These are phyloP conservation scores for Stenodera caucasica DNA, from an alignment of 2,888 invertebrate species.

Conservation along the genomic window DNA sequence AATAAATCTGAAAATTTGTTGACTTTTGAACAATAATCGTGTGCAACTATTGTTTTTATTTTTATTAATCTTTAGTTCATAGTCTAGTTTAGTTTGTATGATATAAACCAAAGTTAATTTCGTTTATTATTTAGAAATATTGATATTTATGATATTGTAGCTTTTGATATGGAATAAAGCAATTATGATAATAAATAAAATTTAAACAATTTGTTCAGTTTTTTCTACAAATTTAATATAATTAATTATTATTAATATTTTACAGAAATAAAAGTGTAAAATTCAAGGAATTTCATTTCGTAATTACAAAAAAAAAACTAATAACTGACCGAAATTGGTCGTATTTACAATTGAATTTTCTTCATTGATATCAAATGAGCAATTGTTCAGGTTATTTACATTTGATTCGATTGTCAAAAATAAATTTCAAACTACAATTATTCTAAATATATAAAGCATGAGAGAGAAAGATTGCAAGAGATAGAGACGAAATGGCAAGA, in stretches of 20 bases:
- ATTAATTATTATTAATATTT: not conserved
- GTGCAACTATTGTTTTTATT: constrained; percentile 20
- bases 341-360: not conserved
- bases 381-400: constrained; percentile 49
- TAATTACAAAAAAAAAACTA: not conserved
- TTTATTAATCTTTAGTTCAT: constrained; percentile 12
- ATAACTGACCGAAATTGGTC: not conserved
- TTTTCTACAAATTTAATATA: not conserved
- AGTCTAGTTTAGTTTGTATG: constrained; percentile 29
- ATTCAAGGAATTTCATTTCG: not conserved
- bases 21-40: constrained; percentile 24
- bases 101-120: constrained; percentile 39
- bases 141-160: constrained; percentile 37
- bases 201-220: not conserved
- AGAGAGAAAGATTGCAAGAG: not conserved
- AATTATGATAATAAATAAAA: constrained; percentile 9
- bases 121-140: constrained; percentile 23
- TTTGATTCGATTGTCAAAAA: constrained; percentile 28
- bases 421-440: constrained; percentile 12
- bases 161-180: constrained; percentile 44
- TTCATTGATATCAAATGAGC: constrained; percentile 37
- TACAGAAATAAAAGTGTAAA: not conserved
- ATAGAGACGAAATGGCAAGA: constrained; percentile 29
- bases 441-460: not conserved
- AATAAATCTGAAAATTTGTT: constrained; percentile 15